Evolutionary conservation across 2,797 vertebrate genomes (phyloP).

Genomic region (Lithobates pipiens): DNA sequence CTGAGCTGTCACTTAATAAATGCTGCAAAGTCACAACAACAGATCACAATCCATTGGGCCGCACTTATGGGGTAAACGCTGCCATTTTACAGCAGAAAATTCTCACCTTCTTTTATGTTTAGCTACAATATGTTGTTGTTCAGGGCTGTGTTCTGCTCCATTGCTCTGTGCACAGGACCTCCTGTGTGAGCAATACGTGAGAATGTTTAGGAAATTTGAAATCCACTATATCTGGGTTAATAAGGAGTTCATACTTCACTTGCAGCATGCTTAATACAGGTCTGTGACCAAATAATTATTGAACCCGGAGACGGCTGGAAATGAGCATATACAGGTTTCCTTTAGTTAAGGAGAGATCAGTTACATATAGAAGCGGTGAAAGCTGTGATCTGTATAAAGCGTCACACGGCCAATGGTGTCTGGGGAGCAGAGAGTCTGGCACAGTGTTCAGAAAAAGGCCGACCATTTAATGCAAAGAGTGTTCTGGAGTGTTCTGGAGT

Average conservation of each 20-base stretch:
- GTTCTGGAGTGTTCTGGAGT: too few relatives aligned
- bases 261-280: not conserved
- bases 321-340: not conserved
- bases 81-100: not conserved
- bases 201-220: too few relatives aligned
- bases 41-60: not conserved
- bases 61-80: not conserved
- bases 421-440: too few relatives aligned
- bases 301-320: not conserved
- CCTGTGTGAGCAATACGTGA: too few relatives aligned
- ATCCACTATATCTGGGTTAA: too few relatives aligned
- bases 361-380: too few relatives aligned
- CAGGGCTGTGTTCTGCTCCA: too few relatives aligned
- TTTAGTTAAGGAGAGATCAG: not conserved
- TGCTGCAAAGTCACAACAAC: not conserved
- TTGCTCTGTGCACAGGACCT: too few relatives aligned
- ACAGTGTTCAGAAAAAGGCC: not conserved
- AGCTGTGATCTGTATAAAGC: not conserved
- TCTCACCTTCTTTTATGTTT: too few relatives aligned
- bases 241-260: not conserved
- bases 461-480: not conserved
- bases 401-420: not conserved
- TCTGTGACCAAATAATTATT: not conserved
- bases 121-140: too few relatives aligned
- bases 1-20: not conserved